phyloP scores from a whole-genome alignment of 2,888 invertebrate species.

The Phortica magna region DNA sequence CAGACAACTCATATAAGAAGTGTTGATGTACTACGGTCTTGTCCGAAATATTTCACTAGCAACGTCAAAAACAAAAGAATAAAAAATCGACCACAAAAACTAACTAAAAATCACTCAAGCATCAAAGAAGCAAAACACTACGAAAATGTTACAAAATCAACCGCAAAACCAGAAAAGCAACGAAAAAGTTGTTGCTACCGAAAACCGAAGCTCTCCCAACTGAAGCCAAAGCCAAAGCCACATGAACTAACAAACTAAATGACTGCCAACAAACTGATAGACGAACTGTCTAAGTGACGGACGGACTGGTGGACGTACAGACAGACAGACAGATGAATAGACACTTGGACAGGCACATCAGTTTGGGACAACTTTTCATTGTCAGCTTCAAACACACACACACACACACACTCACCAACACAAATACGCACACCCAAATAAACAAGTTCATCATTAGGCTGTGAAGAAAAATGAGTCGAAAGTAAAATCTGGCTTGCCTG shows the following conservation, averaged over 20 bases:
- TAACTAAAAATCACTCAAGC: slow-evolving; percentile 57
- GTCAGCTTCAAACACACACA: background rate
- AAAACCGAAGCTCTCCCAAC: background rate
- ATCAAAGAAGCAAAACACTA: slow-evolving; percentile 62
- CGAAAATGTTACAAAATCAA: slow-evolving; percentile 46
- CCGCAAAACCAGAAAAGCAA: slow-evolving; percentile 14
- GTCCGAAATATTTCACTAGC: background rate
- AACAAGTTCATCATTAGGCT: background rate
- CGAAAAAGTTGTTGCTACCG: background rate
- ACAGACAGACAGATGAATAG: no score
- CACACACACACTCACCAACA: background rate
- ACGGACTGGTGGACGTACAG: background rate
- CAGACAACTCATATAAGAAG: no score
- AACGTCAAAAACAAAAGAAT: background rate
- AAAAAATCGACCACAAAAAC: slow-evolving; percentile 32
- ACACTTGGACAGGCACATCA: background rate
- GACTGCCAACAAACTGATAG: slow-evolving; percentile 10
- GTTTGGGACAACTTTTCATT: background rate
- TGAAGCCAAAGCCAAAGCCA: slow-evolving; percentile 13
- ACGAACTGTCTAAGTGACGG: background rate
- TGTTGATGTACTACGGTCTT: no score
- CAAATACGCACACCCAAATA: background rate
- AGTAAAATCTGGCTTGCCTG: slow-evolving; percentile 45
- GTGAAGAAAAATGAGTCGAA: slow-evolving; percentile 51
- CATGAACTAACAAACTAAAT: slow-evolving; percentile 4